Evolutionary conservation across 2,113 vertebrate species (phyloP).

Genomic region (Forbesichthys agassizii): DNA sequence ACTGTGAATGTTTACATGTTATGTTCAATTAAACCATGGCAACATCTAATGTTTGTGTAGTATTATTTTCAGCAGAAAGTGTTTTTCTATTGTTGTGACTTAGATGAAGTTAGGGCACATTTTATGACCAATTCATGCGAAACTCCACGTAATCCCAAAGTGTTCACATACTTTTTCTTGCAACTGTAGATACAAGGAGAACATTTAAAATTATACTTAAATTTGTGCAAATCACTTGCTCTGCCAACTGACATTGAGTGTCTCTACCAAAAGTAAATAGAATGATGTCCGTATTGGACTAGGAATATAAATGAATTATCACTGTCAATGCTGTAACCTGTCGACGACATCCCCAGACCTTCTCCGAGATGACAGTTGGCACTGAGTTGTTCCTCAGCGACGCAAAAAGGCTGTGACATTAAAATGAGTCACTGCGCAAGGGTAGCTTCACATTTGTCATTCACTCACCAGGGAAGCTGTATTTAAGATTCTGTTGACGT

Average conservation of each 20-base stretch:
- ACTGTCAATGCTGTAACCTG: constrained; percentile 4
- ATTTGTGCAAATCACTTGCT: neutral
- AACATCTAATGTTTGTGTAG: no score
- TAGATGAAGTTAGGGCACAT: no score
- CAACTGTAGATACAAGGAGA: no score
- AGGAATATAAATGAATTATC: neutral
- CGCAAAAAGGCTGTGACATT: neutral
- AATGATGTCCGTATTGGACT: neutral
- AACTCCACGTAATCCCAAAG: no score
- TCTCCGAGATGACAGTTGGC: neutral
- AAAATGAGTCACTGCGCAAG: constrained; percentile 1
- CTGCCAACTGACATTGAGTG: neutral
- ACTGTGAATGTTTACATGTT: no score
- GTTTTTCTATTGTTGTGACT: no score
- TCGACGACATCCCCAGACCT: constrained; percentile 2
- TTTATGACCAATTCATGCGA: no score
- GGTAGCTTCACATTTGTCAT: neutral
- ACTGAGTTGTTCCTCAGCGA: neutral
- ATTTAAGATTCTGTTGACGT: no score
- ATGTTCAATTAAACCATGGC: no score
- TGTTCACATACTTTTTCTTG: no score
- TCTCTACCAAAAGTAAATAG: neutral
- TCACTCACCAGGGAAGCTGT: constrained; percentile 1
- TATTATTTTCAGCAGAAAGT: no score
- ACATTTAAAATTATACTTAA: no score